Conservation (phyloP, 1,140 invertebrate genomes). For the Atta texana region DNA sequence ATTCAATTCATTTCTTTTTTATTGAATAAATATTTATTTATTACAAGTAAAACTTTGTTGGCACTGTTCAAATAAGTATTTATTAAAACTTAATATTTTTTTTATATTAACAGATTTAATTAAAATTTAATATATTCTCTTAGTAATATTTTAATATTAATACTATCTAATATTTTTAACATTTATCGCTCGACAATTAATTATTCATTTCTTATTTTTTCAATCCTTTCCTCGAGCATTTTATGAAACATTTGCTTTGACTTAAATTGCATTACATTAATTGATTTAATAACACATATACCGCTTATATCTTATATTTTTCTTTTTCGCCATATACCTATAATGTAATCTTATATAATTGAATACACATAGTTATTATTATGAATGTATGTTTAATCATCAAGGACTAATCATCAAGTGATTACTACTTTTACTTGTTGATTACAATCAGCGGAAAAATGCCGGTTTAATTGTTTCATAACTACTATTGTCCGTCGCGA, state of each 20-base stretch:
- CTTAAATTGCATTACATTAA: not conserved
- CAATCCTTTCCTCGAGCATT: not conserved
- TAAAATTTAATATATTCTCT: too few species aligned
- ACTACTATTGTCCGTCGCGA: not conserved
- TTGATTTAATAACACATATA: not conserved
- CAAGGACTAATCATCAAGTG: not conserved
- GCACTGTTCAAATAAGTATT: too few species aligned
- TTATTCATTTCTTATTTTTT: not conserved
- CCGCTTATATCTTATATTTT: not conserved
- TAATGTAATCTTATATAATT: not conserved
- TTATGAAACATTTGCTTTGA: not conserved
- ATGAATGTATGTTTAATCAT: not conserved
- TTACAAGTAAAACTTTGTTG: too few species aligned
- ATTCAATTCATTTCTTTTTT: too few species aligned
- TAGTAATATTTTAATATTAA: not conserved
- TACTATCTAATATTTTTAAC: not conserved
- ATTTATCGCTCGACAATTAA: not conserved
- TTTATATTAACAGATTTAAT: too few species aligned
- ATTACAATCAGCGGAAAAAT: conserved; percentile 4
- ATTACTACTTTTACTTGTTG: not conserved
- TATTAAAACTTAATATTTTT: too few species aligned
- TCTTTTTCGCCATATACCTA: not conserved
- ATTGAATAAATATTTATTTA: too few species aligned
- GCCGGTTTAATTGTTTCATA: conserved; percentile 1
- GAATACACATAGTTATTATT: not conserved